Evolutionary conservation across 2,888 invertebrate species (phyloP).

Genomic region (Aphidius colemani): DNA sequence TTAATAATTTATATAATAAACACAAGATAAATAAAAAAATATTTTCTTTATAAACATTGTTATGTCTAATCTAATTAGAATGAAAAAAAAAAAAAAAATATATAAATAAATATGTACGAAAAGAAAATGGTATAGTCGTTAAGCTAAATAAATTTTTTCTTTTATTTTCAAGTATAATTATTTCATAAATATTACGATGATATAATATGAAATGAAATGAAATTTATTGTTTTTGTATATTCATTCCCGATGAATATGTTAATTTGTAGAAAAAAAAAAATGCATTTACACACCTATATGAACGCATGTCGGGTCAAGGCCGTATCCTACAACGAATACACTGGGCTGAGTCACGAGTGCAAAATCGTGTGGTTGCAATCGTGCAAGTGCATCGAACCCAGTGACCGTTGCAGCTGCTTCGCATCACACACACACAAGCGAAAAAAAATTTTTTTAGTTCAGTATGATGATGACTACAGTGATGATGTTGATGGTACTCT

Average conservation of each 20-base stretch:
- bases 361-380: slow-evolving; percentile 47
- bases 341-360: slow-evolving; percentile 52
- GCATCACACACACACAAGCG: no score
- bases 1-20: no score
- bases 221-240: neutral
- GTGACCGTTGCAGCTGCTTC: slow-evolving; percentile 44
- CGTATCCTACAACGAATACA: slow-evolving; percentile 44
- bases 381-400: slow-evolving; percentile 56
- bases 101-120: neutral
- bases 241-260: slow-evolving; percentile 9
- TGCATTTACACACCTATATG: slow-evolving; percentile 49
- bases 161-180: neutral
- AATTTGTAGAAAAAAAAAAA: slow-evolving; percentile 2
- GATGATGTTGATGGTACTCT: no score
- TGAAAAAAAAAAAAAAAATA: no score
- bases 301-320: slow-evolving; percentile 57
- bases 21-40: no score
- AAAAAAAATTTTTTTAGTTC: no score
- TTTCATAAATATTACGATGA: no score
- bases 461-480: no score
- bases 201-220: no score
- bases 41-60: no score
- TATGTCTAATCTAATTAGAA: no score
- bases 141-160: neutral
- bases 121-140: neutral